Conservation (phyloP, 2,113 vertebrate species). For the Muntiacus reevesi region DNA sequence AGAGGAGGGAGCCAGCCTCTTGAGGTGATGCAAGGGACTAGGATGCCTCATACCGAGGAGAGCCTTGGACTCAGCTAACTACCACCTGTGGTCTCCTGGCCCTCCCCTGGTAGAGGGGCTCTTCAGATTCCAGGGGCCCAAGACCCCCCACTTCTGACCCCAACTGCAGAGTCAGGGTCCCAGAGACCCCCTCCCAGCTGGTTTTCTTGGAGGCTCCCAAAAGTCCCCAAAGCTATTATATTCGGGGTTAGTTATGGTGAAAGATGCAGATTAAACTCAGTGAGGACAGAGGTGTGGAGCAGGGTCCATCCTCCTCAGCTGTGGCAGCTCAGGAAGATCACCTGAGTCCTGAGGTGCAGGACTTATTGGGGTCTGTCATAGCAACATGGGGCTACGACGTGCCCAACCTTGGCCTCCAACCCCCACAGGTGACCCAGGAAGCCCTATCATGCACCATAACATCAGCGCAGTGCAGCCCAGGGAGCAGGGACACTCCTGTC, state of each 20-base stretch:
- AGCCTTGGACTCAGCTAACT: neutral
- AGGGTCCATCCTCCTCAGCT: neutral
- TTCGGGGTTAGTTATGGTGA: neutral
- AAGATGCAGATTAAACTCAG: neutral
- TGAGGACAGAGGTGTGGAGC: neutral
- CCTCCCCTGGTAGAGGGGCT: neutral
- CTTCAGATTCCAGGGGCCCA: neutral
- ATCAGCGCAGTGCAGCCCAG: neutral
- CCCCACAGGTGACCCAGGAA: neutral
- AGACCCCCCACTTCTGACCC: neutral
- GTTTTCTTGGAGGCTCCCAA: neutral
- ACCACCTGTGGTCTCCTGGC: neutral
- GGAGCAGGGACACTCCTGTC: neutral
- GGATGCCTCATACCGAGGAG: neutral
- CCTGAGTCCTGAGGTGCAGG: neutral
- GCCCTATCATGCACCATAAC: neutral
- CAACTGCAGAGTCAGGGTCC: neutral
- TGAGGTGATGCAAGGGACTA: neutral
- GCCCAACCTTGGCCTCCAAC: neutral
- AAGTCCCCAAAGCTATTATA: neutral
- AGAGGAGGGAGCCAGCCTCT: neutral
- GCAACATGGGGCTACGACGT: neutral
- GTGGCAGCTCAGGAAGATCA: neutral
- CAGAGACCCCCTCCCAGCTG: neutral
- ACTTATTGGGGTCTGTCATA: neutral